phyloP scores from a whole-genome alignment of 2,888 invertebrate species.

The Philaethria dido region DNA sequence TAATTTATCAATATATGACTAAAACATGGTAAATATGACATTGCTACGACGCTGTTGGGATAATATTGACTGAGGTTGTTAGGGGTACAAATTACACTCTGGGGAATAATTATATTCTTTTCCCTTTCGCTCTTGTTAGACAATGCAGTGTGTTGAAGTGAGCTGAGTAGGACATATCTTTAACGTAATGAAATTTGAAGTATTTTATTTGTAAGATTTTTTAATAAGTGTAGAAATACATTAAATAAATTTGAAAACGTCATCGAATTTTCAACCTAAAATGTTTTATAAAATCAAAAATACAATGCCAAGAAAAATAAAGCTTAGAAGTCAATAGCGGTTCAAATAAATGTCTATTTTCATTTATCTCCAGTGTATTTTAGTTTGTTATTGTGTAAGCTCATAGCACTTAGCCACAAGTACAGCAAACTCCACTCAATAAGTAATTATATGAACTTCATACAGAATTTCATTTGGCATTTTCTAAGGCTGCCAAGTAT shows the following conservation, averaged over 20 bases:
- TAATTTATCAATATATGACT: no score
- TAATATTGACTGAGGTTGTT: no score
- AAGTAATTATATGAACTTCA: slow-evolving; percentile 14
- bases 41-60: no score
- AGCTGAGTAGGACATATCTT: no score
- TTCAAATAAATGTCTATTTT: slow-evolving; percentile 7
- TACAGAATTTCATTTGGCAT: slow-evolving; percentile 11
- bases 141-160: no score
- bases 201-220: no score
- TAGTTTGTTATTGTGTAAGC: slow-evolving; percentile 16
- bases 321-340: neutral
- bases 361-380: slow-evolving; percentile 1
- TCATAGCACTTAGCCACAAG: slow-evolving; percentile 14
- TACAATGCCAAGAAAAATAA: neutral
- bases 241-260: neutral
- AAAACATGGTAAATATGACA: no score
- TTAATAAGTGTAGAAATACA: no score
- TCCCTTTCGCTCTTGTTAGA: no score
- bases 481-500: neutral
- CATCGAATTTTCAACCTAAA: neutral
- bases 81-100: no score
- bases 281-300: neutral
- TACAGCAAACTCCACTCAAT: slow-evolving; percentile 17
- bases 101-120: no score
- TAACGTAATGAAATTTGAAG: no score